Percentiles rank a stretch among this genome's conserved stretches.
phyloP scores from a whole-genome alignment of 2,113 vertebrate genomes.

The Tretioscincus oriximinensis region DNA sequence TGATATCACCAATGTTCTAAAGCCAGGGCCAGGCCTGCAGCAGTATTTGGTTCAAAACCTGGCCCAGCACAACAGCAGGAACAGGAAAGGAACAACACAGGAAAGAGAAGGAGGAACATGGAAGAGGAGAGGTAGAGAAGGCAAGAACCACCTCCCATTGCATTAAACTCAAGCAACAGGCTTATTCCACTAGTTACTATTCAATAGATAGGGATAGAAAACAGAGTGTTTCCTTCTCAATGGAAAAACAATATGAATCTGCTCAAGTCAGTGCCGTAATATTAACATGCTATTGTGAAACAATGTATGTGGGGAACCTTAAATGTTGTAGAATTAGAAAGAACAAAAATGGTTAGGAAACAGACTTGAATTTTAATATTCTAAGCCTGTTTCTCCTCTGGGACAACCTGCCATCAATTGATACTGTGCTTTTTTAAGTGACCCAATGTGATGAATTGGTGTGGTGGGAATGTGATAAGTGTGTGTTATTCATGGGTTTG shows the following conservation, averaged over 20 bases:
- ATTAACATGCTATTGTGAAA: not conserved
- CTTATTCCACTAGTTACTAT: not conserved
- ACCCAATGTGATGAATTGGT: not conserved
- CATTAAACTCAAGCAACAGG: not conserved
- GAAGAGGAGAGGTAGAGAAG: not conserved
- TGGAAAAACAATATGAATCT: not conserved
- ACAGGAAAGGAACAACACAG: no score
- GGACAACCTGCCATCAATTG: slow-evolving; percentile 12
- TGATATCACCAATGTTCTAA: no score
- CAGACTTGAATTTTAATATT: slow-evolving; percentile 16
- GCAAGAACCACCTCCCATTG: no score
- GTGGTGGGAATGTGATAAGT: slow-evolving; percentile 18
- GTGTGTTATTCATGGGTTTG: not conserved
- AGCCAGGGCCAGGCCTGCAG: no score
- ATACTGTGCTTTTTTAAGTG: slow-evolving; percentile 10
- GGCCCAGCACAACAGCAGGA: no score
- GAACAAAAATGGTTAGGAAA: not conserved
- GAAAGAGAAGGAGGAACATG: not conserved
- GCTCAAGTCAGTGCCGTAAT: not conserved
- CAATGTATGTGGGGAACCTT: not conserved
- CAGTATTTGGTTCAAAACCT: no score
- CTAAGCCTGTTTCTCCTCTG: slow-evolving; percentile 17
- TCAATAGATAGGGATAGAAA: not conserved
- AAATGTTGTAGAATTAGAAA: not conserved
- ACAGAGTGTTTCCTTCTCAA: no score